Evolutionary conservation across 2,888 invertebrate species (phyloP).

Genomic region (Drosophila neotestacea): DNA sequence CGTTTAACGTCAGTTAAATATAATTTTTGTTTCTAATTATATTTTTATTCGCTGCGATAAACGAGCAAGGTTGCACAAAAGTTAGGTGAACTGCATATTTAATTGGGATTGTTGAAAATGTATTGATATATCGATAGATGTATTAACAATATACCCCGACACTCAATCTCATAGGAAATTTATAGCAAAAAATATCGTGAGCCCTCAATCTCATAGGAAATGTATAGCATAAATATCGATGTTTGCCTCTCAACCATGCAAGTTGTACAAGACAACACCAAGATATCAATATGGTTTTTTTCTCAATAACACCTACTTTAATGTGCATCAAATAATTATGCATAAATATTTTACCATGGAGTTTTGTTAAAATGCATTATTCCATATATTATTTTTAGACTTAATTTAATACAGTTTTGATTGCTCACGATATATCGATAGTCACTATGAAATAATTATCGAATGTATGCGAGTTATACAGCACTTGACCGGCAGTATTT

Average conservation of each 20-base stretch:
- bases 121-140: slow-evolving; percentile 41
- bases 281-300: slow-evolving; percentile 22
- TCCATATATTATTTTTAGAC: no score
- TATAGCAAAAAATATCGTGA: no score
- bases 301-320: not conserved
- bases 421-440: slow-evolving; percentile 4
- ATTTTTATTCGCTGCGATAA: slow-evolving; percentile 68
- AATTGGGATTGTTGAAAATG: slow-evolving; percentile 17
- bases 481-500: slow-evolving; percentile 1
- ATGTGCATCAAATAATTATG: not conserved
- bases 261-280: not conserved
- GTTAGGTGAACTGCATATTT: slow-evolving; percentile 61
- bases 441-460: not conserved
- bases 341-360: not conserved
- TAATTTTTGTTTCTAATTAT: slow-evolving; percentile 63
- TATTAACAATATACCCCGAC: no score
- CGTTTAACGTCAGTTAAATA: slow-evolving; percentile 58
- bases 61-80: slow-evolving; percentile 62
- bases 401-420: no score
- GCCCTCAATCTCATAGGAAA: no score
- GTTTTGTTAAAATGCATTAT: no score
- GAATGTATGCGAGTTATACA: slow-evolving; percentile 3
- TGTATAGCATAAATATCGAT: slow-evolving; percentile 36
- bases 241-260: slow-evolving; percentile 24
- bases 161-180: no score